Evolutionary conservation across 2,113 vertebrate genomes (phyloP).

Genomic region (Spheniscus mendiculus): DNA sequence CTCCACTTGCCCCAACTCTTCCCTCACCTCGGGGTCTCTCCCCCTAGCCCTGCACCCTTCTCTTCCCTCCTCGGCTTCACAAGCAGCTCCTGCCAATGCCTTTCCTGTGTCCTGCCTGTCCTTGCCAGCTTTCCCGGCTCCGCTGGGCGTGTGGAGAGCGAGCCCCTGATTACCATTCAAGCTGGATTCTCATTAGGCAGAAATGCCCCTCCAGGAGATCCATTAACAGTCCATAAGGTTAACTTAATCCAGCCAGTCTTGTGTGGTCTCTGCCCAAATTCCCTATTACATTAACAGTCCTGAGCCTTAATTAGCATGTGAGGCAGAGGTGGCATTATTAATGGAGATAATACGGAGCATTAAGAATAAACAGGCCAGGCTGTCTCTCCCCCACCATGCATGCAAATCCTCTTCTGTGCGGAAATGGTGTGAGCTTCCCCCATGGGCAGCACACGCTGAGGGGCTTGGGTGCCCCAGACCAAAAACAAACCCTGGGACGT

Average conservation of each 20-base stretch:
- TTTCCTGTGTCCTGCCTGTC: background rate
- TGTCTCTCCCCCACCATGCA: background rate
- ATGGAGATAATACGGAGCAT: slow-evolving; percentile 62
- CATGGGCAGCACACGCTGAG: background rate
- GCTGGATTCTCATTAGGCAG: slow-evolving; percentile 60
- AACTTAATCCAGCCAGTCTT: slow-evolving; percentile 65
- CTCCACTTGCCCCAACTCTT: background rate
- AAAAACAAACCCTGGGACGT: background rate
- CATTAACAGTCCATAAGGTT: slow-evolving; percentile 68
- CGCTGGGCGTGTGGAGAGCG: background rate
- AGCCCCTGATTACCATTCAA: slow-evolving; percentile 59
- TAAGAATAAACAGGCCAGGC: slow-evolving; percentile 65
- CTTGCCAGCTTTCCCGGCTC: background rate
- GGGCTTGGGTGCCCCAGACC: background rate
- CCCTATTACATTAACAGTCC: slow-evolving; percentile 65
- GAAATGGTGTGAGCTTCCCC: background rate
- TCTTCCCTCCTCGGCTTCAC: background rate
- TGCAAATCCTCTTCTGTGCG: slow-evolving; percentile 23
- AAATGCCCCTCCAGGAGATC: slow-evolving; percentile 68
- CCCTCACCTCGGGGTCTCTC: background rate
- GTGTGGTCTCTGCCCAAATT: slow-evolving; percentile 67
- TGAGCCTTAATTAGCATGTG: slow-evolving; percentile 69
- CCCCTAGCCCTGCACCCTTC: background rate
- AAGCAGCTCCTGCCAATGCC: background rate
- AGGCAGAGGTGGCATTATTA: slow-evolving; percentile 69